phyloP scores from a whole-genome alignment of 2,888 invertebrate genomes.

The Troides helena region DNA sequence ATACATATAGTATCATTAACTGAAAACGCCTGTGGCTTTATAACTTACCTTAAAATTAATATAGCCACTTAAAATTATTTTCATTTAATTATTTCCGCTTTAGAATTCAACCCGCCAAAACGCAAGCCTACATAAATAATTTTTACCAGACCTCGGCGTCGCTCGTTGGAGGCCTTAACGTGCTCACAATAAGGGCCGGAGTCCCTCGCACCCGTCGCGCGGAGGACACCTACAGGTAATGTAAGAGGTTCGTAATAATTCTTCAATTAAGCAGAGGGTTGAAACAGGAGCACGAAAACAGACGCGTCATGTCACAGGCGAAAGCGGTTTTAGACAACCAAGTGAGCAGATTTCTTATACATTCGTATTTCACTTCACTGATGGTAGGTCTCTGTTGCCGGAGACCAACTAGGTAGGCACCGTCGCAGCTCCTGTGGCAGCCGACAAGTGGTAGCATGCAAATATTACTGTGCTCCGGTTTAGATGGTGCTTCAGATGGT shows the following conservation, averaged over 20 bases:
- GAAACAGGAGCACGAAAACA: conserved; percentile 36
- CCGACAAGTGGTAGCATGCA: too few species aligned
- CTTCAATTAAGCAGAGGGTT: conserved; percentile 60
- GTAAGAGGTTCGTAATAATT: conserved; percentile 61
- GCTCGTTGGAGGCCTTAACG: background rate
- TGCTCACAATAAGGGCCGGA: background rate
- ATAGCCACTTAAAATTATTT: conserved; percentile 1
- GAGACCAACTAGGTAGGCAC: too few species aligned
- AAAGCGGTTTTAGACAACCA: conserved; percentile 29
- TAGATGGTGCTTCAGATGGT: too few species aligned
- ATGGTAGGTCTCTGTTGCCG: too few species aligned
- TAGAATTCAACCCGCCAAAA: background rate
- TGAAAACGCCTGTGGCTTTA: background rate
- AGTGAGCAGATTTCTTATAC: too few species aligned
- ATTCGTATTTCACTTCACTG: too few species aligned
- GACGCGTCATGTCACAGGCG: conserved; percentile 31
- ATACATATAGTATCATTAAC: too few species aligned
- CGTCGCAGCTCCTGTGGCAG: too few species aligned
- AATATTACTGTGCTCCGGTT: too few species aligned
- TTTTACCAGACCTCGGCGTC: background rate
- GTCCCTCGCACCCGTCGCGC: background rate
- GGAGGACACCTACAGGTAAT: conserved; percentile 38
- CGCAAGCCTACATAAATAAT: conserved; percentile 8
- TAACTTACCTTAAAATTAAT: background rate
- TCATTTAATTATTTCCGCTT: conserved; percentile 8